Evolutionary conservation across 1,140 invertebrate species (phyloP).

Genomic region (Chlorops oryzae): DNA sequence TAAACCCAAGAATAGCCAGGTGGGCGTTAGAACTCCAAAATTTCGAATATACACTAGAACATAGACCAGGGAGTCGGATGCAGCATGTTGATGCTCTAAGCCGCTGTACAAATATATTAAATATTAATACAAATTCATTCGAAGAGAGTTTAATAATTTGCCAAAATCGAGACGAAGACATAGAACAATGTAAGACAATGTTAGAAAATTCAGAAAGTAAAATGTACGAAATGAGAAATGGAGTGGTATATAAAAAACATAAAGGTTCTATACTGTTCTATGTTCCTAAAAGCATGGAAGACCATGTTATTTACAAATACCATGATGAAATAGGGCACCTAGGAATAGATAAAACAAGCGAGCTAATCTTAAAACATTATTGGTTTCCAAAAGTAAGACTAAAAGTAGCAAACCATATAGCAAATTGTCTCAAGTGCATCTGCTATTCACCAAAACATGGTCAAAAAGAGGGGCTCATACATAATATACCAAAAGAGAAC

Average conservation of each 20-base stretch:
- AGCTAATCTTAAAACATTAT: constrained; percentile 40
- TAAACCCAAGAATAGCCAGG: constrained; percentile 33
- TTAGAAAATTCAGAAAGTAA: constrained; percentile 18
- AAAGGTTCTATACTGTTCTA: constrained; percentile 19
- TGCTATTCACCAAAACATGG: constrained; percentile 28
- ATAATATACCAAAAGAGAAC: constrained; percentile 15
- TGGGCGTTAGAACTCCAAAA: constrained; percentile 35
- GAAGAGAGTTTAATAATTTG: constrained; percentile 17
- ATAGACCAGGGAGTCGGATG: constrained; percentile 23
- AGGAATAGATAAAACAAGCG: constrained; percentile 38
- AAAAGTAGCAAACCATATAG: constrained; percentile 32
- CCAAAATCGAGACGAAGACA: constrained; percentile 41
- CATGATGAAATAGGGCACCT: constrained; percentile 43
- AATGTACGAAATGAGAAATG: constrained; percentile 22
- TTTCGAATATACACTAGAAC: constrained; percentile 35
- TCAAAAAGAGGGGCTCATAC: constrained; percentile 41
- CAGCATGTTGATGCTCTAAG: constrained; percentile 33
- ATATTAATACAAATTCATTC: neutral
- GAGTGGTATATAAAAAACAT: constrained; percentile 23
- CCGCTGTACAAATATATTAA: constrained; percentile 9
- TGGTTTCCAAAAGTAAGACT: constrained; percentile 33
- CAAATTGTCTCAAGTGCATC: constrained; percentile 36
- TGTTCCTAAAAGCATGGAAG: constrained; percentile 27
- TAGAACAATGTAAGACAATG: constrained; percentile 24
- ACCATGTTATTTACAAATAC: constrained; percentile 26